Evolutionary conservation across 2,888 invertebrate species (phyloP), one percentile per base, ranked within the genome.

Genomic region (Corythucha ciliata): DNA sequence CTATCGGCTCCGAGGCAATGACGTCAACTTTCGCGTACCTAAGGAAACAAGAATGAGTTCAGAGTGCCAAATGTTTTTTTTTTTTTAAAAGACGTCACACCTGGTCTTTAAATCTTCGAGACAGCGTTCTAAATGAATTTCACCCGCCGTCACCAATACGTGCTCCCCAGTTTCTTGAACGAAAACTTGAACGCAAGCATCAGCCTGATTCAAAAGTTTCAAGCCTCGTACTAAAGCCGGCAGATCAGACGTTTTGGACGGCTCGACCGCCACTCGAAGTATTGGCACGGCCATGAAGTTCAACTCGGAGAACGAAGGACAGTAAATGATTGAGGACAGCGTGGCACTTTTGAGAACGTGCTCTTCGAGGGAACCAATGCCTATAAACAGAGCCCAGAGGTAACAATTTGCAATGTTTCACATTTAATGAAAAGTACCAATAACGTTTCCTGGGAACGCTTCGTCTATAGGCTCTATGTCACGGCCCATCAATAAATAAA

Each of bases 121-220:
- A 70, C 98, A 98, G 64, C 93, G 81, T 66, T 96, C 89, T 47
- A 98, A 75, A 69, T 98, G 98, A 2, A 98, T 88, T 72, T 98
- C 94, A 0, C 98, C 98, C 2, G 96, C 87, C 0, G 97, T 94
- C 2, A 90, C 79, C 25, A 99, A 73, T 1, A 98, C 89, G 65
- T 92, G 84, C 66, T 98, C 97, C 0, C 98, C 98, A 0, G 86
- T 90, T 64, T 93, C 89, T 68, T 94, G 90, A 14, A 96, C 74
- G 1, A 85, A 71, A 1, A 59, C 58, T 67, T 87, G 80, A 0
- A 94, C 93, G 68, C 93, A 91, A 0, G 93, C 89, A 70, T 97
- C 96, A 0, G 90, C 86, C 70, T 94, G 93, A 68, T 92, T 91
- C 7, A 97, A 72, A 20, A 94, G 70, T 65, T 83, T 83, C 26